Percentiles rank a stretch among this genome's conserved stretches.
Evolutionary conservation across 2,888 invertebrate species (phyloP).

Genomic region (Thecocarcelia acutangulata): DNA sequence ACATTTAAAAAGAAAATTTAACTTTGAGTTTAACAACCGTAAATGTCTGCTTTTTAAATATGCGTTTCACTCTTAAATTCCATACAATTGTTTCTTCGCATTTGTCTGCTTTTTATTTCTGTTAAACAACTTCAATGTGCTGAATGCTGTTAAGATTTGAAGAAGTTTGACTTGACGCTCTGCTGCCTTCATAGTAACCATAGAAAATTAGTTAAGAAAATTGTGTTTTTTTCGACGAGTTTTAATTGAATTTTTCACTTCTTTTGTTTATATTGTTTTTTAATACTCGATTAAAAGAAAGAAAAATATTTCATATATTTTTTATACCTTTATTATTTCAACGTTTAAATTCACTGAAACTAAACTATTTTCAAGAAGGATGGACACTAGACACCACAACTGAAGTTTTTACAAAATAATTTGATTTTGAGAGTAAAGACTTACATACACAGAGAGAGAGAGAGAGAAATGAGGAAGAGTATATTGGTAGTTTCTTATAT

Average conservation of each 20-base stretch:
- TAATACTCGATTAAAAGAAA: slow-evolving; percentile 45
- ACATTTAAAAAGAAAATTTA: too few relatives aligned
- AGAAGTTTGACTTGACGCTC: slow-evolving; percentile 59
- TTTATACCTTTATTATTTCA: slow-evolving; percentile 5
- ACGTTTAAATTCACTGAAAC: slow-evolving; percentile 41
- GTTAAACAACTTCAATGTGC: slow-evolving; percentile 33
- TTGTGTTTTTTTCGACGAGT: slow-evolving; percentile 27
- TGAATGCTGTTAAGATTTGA: slow-evolving; percentile 41
- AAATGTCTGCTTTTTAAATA: slow-evolving; percentile 3
- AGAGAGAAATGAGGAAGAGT: too few relatives aligned
- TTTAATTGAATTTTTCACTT: slow-evolving; percentile 67
- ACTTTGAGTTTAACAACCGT: not conserved
- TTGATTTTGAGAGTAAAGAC: too few relatives aligned
- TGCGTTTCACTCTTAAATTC: not conserved
- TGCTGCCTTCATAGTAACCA: slow-evolving; percentile 48
- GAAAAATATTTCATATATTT: slow-evolving; percentile 2
- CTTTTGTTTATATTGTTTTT: slow-evolving; percentile 55
- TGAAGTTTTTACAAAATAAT: too few relatives aligned
- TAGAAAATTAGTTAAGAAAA: slow-evolving; percentile 43
- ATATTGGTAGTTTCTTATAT: too few relatives aligned
- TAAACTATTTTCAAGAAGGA: too few relatives aligned
- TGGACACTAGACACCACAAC: too few relatives aligned
- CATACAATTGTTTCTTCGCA: slow-evolving; percentile 3
- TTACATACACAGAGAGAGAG: too few relatives aligned
- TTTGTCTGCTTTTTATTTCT: slow-evolving; percentile 12